Evolutionary conservation across 1,140 invertebrate species (phyloP), one percentile per base, ranked within the genome.

Genomic region (Drosophila lacteicornis): DNA sequence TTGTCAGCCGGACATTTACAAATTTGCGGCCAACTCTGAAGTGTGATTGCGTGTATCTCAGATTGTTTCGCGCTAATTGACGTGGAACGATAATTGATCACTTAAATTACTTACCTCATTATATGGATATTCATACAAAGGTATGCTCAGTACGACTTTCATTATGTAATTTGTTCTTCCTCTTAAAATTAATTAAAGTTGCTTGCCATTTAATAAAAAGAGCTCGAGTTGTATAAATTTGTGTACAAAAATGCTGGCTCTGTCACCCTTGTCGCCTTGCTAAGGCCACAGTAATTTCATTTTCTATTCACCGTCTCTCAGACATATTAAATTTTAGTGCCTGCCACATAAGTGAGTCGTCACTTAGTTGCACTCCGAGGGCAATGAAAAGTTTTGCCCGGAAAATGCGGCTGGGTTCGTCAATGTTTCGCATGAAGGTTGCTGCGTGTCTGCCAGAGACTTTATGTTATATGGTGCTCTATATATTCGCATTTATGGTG

Each of bases 331-430:
- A 59, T 67, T 76, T 68, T 49, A 68, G 49, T 55, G 61, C 42
- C 43, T 77, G 73, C 53, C 75, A 42, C 73, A 68, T 55, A 68
- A 77, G 62, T 77, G 73, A 57, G 49, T 33, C 45, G 36, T 59
- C 74, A 76, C 63, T 76, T 68, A 76, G 75, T 47, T 76, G 49
- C 61, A 68, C 74, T 49, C 55, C 30, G 45, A 77, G 63, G 75
- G 75, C 63, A 68, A 77, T 77, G 74, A 77, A 77, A 76, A 77
- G 49, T 77, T 78, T 78, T 11, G 30, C 65, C 27, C 25, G 27
- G 67, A 73, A 71, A 73, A 45, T 66, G 62, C 33, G 74, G 46
- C 47, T 68, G 45, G 33, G 42, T 46, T 53, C 60, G 40, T 76
- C 74, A 76, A 45, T 63, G 71, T 36, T 36, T 62, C 69, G 47